These are phyloP conservation scores for Amiota mariae DNA, from an alignment of 2,888 invertebrate genomes.

Conservation along the genomic window DNA sequence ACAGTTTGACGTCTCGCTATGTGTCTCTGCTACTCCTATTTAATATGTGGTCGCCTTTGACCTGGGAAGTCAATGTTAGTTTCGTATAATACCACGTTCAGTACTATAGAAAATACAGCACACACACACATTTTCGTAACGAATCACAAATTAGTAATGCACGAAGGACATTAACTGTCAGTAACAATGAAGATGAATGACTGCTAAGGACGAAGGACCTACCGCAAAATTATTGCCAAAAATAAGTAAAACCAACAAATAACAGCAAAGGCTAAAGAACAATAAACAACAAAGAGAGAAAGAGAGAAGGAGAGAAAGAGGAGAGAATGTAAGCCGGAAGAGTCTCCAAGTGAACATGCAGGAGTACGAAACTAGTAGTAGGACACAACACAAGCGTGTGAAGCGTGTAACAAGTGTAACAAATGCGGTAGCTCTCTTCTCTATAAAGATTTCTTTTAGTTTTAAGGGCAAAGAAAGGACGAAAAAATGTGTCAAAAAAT, in stretches of 20 bases:
- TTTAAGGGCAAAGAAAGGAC: conserved; percentile 1
- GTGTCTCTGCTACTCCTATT: conserved; percentile 37
- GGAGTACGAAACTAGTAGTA: not conserved
- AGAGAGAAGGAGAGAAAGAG: conserved; percentile 30
- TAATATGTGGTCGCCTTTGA: conserved; percentile 41
- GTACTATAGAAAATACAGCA: conserved; percentile 31
- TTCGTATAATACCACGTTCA: not conserved
- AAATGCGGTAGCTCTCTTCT: conserved; percentile 47
- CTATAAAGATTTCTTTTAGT: conserved; percentile 16
- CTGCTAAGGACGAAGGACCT: conserved; percentile 53
- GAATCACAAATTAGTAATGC: conserved; percentile 60
- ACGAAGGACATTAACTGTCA: conserved; percentile 33
- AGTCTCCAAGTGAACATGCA: conserved; percentile 20
- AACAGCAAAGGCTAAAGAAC: not conserved
- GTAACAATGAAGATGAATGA: conserved; percentile 54
- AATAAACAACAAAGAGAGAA: conserved; percentile 20
- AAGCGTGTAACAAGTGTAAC: conserved; percentile 66
- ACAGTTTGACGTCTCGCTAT: conserved; percentile 47
- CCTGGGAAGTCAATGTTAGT: not conserved
- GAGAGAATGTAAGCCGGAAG: conserved; percentile 28
- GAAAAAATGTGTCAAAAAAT: conserved; percentile 52
- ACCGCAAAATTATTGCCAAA: conserved; percentile 60
- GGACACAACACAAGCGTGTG: conserved; percentile 52
- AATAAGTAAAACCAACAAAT: conserved; percentile 36
- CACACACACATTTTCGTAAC: conserved; percentile 60